These are phyloP conservation scores for Mormyrus hasselquistii DNA, from an alignment of 2,797 vertebrate genomes.

Conservation along the genomic window DNA sequence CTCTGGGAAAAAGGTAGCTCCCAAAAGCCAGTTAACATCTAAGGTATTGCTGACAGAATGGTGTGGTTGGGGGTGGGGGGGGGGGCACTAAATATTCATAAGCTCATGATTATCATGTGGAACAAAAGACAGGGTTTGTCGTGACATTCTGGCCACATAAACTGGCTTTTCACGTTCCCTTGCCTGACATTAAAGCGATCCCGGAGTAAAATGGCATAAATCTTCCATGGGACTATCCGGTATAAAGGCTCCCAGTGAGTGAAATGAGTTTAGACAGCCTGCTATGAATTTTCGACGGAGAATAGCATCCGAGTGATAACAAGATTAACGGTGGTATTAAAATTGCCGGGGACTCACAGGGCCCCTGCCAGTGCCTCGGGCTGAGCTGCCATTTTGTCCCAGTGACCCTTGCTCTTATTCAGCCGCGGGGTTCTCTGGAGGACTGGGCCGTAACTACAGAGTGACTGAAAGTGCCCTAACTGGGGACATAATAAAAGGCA, in stretches of 20 bases:
- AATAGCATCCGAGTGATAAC: conserved; percentile 27
- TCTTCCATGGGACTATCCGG: conserved; percentile 15
- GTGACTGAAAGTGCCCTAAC: background rate
- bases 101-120: conserved; percentile 26
- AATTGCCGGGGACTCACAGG: conserved; percentile 10
- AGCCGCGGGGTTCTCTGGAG: background rate
- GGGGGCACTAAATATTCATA: conserved; percentile 26
- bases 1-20: conserved; percentile 10
- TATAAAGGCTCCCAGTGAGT: conserved; percentile 20
- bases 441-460: conserved; percentile 5
- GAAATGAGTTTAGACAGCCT: conserved; percentile 27
- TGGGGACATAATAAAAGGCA: background rate
- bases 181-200: conserved; percentile 27
- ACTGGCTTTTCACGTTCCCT: conserved; percentile 26
- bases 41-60: conserved; percentile 9
- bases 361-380: conserved; percentile 29
- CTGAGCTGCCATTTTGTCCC: conserved; percentile 45
- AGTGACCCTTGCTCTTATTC: conserved; percentile 13
- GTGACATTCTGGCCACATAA: conserved; percentile 29
- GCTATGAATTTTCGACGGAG: conserved; percentile 25
- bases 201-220: conserved; percentile 22
- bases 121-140: conserved; percentile 24
- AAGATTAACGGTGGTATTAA: conserved; percentile 30
- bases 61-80: background rate
- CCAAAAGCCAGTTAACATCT: conserved; percentile 13